A percentile compares a stretch with the other conserved stretches of the same genome.
Conservation (phyloP, 2,113 vertebrate genomes). For the Dromaius novaehollandiae region DNA sequence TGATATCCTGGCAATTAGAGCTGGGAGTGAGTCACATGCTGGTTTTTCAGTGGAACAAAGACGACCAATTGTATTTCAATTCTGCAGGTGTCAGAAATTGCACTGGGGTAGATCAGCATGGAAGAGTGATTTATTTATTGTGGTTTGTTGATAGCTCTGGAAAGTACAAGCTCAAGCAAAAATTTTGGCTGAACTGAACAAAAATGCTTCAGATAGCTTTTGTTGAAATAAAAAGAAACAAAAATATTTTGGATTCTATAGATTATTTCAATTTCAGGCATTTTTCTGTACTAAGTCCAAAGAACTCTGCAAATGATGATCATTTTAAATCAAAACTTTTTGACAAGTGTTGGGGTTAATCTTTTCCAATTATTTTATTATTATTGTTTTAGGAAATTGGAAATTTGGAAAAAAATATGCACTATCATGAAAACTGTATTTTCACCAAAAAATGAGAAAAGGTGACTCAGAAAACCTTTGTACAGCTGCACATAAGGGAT, state of each 20-base stretch:
- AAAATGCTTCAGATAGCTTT: not conserved
- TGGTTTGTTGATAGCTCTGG: not conserved
- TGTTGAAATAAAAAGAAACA: not conserved
- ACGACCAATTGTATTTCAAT: not conserved
- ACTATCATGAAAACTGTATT: not conserved
- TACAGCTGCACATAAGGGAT: not conserved
- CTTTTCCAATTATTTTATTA: not conserved
- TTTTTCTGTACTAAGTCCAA: not conserved
- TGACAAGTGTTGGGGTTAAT: not conserved
- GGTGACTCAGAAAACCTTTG: not conserved
- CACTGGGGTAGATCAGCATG: not conserved
- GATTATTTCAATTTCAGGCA: not conserved
- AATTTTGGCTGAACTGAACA: not conserved
- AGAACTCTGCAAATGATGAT: not conserved
- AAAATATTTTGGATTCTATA: not conserved
- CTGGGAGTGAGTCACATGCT: conserved; percentile 36
- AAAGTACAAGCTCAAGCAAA: not conserved
- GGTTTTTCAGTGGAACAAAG: not conserved
- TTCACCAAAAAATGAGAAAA: not conserved
- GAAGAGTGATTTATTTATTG: not conserved
- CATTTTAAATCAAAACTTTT: not conserved
- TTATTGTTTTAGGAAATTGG: not conserved
- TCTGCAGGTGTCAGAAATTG: conserved; percentile 24
- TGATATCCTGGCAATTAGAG: conserved; percentile 47
- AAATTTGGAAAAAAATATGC: not conserved